phyloP scores from a whole-genome alignment of 2,888 invertebrate genomes.

The Sinohyriopsis cumingii region DNA sequence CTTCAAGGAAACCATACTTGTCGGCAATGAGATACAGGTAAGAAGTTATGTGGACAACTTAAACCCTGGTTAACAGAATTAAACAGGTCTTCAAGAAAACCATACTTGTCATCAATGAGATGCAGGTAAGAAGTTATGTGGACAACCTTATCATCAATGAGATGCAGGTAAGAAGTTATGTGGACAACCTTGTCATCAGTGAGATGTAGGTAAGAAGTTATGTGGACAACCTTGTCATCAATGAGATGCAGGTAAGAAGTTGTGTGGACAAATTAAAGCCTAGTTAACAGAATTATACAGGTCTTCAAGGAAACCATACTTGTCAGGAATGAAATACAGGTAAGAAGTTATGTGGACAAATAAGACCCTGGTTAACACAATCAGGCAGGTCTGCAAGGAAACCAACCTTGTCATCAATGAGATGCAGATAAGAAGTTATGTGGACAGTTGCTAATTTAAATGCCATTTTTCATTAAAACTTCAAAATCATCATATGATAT shows the following conservation, averaged over 20 bases:
- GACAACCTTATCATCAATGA: too few relatives aligned
- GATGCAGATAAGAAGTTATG: conserved; percentile 78
- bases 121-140: conserved; percentile 77
- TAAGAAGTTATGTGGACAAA: conserved; percentile 75
- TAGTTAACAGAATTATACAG: conserved; percentile 78
- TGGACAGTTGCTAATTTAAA: too few relatives aligned
- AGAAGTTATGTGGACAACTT: conserved; percentile 73
- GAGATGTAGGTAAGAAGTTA: conserved; percentile 79
- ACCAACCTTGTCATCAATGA: conserved; percentile 81
- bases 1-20: conserved; percentile 79
- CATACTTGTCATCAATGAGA: conserved; percentile 80
- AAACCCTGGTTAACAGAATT: conserved; percentile 77
- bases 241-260: conserved; percentile 81
- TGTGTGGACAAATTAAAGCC: conserved; percentile 64
- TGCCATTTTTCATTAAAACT: too few relatives aligned
- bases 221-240: conserved; percentile 80
- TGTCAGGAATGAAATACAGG: conserved; percentile 82
- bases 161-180: too few relatives aligned
- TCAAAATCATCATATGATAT: too few relatives aligned
- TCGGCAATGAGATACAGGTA: conserved; percentile 83
- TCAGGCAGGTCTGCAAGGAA: conserved; percentile 78
- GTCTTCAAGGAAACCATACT: conserved; percentile 80
- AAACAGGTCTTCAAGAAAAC: conserved; percentile 78
- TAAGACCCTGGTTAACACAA: conserved; percentile 75
- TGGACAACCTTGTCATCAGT: conserved; percentile 79